Conservation (phyloP, 2,888 invertebrate species). For the Brenthis hecate region DNA sequence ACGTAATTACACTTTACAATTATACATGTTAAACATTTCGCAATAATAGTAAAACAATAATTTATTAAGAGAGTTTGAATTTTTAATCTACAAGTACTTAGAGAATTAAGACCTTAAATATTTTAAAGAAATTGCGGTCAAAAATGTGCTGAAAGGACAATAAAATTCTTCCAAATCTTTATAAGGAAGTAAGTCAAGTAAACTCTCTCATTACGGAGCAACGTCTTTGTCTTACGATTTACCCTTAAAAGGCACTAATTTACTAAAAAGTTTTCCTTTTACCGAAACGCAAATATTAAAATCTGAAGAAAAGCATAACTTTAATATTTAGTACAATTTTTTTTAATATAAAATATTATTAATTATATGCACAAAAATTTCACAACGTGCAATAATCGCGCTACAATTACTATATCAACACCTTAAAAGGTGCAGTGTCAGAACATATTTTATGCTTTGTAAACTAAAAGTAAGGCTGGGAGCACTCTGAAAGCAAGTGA, state of each 20-base stretch:
- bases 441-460: no score
- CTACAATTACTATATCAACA: no score
- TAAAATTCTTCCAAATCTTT: slow-evolving; percentile 2
- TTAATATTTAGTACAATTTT: not conserved
- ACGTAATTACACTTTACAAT: no score
- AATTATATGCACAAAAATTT: no score
- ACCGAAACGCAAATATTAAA: not conserved
- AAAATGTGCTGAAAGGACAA: slow-evolving; percentile 1
- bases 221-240: slow-evolving; percentile 27
- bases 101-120: not conserved
- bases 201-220: slow-evolving; percentile 25
- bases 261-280: slow-evolving; percentile 16
- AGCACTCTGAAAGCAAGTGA: no score
- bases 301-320: not conserved
- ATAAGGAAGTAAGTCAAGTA: slow-evolving; percentile 23
- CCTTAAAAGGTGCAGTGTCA: no score
- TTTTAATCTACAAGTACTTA: not conserved
- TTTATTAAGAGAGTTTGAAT: not conserved
- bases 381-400: no score
- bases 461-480: no score
- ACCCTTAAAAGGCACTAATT: slow-evolving; percentile 27
- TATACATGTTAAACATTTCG: no score
- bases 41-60: no score
- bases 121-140: not conserved
- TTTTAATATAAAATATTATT: no score